A percentile compares a stretch with the other conserved stretches of the same genome.
phyloP scores from a whole-genome alignment of 2,113 vertebrate species.

The Mirounga angustirostris region DNA sequence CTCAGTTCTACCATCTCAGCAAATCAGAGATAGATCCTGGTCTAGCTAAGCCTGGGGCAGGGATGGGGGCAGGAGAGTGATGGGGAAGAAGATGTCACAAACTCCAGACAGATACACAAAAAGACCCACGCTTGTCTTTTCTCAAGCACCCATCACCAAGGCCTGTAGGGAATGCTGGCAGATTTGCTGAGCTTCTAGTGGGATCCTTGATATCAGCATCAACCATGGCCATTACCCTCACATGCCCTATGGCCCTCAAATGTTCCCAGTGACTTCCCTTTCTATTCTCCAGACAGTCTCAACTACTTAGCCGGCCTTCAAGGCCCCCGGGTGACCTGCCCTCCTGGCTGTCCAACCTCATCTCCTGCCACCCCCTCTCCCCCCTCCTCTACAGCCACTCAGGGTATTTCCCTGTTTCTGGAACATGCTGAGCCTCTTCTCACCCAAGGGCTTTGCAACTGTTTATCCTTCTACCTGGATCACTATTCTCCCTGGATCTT shows the following conservation, averaged over 20 bases:
- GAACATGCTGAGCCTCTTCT: conserved; percentile 30
- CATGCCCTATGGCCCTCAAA: not conserved
- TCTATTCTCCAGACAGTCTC: conserved; percentile 12
- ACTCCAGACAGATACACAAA: conserved; percentile 19
- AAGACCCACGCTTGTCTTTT: not conserved
- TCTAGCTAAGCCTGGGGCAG: not conserved
- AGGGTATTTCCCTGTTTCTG: not conserved
- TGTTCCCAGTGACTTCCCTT: not conserved
- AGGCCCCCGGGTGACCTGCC: not conserved
- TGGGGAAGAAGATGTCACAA: not conserved
- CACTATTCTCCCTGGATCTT: not conserved
- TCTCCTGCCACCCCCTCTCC: not conserved
- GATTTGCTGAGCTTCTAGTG: not conserved
- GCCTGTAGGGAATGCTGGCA: not conserved
- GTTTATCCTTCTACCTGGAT: not conserved
- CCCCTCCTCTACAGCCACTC: not conserved
- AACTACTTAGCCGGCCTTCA: not conserved
- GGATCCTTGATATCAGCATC: not conserved
- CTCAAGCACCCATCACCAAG: not conserved
- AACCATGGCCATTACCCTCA: not conserved
- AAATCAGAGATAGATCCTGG: not conserved
- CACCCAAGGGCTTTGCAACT: conserved; percentile 5
- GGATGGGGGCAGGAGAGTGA: not conserved
- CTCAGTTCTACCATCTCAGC: not conserved
- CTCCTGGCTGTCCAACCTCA: not conserved